Evolutionary conservation across 2,113 vertebrate species (phyloP), one percentile per base, ranked within the genome.

Genomic region (Apus apus): DNA sequence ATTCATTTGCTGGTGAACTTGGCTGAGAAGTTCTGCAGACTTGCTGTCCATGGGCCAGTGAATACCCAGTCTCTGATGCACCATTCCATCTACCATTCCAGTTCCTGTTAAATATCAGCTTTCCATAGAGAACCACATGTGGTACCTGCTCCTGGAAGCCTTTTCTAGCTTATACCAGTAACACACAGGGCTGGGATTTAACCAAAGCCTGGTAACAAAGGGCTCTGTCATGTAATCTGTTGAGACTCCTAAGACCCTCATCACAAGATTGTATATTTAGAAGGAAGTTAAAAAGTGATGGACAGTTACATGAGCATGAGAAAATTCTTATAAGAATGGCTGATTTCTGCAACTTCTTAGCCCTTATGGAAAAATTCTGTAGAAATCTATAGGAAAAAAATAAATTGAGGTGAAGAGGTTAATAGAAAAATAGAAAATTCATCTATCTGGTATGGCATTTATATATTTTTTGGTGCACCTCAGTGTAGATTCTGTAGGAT

Each of bases 351-450:
- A 34, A 46, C 53, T 71, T 72, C 58, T 89, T 94, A 66, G 11
- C n/a, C 74, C 66, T 83, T 45, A 51, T 8, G 29, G 75, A 64
- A 83, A 72, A 90, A 77, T 45, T 87, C 64, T 66, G 60, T 64
- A 77, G 68, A 84, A 95, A 89, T 84, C 43, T 54, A 14, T 6
- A n/a, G 57, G 14, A 38, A 60, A 62, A 76, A 50, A 85, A 93
- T 46, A 86, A 65, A 68, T 89, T 58, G 38, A 7, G 56, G 93
- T 84, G 86, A 87, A 76, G 40, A 86, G 66, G 96, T 94, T 97
- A 96, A 95, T 96, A 96, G 88, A 88, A 94, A 95, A 96, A 95
- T 96, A 96, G 88, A 88, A 94, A 95, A 93, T 58, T 90, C 89
- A 6, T 96, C 81, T 96, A 88, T 96, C 76, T 87, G 45, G 40